Base-by-base conservation (phyloP, 1,140 invertebrate genomes). In the Leptoteleia sp. region DNA sequence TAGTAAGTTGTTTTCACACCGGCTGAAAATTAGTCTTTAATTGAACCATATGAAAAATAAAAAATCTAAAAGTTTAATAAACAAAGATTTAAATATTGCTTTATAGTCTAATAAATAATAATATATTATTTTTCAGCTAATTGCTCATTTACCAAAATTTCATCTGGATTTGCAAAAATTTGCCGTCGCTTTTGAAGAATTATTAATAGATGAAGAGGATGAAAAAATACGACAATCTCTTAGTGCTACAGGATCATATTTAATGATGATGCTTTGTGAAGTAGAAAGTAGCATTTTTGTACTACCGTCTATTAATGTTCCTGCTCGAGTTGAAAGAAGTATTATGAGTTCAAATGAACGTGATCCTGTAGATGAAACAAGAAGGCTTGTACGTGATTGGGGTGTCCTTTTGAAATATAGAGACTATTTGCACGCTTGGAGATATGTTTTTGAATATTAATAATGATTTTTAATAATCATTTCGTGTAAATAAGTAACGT, bases 111-210 rank as follows among this genome's bases (percentile, higher is more conserved):
- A n/a, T n/a, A n/a, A n/a, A n/a, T n/a, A n/a, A n/a, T n/a, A n/a
- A n/a, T n/a, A n/a, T n/a, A n/a, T n/a, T n/a, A n/a, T 54, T 1
- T 85, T 84, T 0, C 84, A 90, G 90, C 84, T 90, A 22, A 76
- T 76, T 0, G 77, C 81, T 37, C 76, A 88, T 22, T 76, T 89
- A 3, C 89, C 90, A 5, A 87, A 87, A 33, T 15, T 91, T 12
- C 85, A 90, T 31, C 50, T 79, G 54, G 88, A 91, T 11, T 77
- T 90, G 0, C 90, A 90, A 48, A 90, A 89, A 50, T 90, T 90
- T 57, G 85, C 89, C 0, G 85, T 90, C 0, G 89, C 89, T 0
- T 85, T 90, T 9, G 89, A 90, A 25, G 80, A 90, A 22, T 17
- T 90, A 38, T 47, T 87, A 7, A 57, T 83, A 12, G 89, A 90